Conservation (phyloP, 2,113 vertebrate species). For the Mobula birostris region DNA sequence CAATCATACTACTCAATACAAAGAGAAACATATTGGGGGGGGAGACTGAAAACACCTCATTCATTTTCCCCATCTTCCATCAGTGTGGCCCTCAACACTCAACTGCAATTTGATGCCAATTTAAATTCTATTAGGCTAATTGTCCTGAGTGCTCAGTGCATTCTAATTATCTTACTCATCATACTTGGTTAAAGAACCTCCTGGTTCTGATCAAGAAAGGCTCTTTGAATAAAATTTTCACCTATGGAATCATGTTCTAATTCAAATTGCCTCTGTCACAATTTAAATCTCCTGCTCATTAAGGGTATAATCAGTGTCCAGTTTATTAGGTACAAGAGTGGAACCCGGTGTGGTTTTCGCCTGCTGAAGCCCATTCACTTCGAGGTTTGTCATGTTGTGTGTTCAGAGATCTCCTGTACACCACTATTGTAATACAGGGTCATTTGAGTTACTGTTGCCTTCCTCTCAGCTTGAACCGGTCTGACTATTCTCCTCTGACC, state of each 20-base stretch:
- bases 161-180: background rate
- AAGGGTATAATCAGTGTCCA: background rate
- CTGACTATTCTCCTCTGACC: too few species aligned
- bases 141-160: background rate
- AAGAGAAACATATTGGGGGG: background rate
- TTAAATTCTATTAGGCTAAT: background rate
- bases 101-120: background rate
- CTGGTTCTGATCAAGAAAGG: background rate
- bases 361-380: too few species aligned
- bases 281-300: background rate
- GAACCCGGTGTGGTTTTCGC: too few species aligned
- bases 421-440: too few species aligned
- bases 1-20: background rate
- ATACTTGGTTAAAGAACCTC: background rate
- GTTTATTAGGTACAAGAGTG: too few species aligned
- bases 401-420: too few species aligned
- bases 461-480: too few species aligned
- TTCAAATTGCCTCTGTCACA: background rate
- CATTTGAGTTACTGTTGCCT: too few species aligned
- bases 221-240: background rate
- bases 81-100: background rate
- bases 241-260: background rate
- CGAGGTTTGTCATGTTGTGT: too few species aligned
- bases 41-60: background rate
- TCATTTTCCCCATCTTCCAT: background rate